Evolutionary conservation across 1,140 invertebrate genomes (phyloP), one percentile per base, ranked within the genome.

Genomic region (Zaprionus vittiger): DNA sequence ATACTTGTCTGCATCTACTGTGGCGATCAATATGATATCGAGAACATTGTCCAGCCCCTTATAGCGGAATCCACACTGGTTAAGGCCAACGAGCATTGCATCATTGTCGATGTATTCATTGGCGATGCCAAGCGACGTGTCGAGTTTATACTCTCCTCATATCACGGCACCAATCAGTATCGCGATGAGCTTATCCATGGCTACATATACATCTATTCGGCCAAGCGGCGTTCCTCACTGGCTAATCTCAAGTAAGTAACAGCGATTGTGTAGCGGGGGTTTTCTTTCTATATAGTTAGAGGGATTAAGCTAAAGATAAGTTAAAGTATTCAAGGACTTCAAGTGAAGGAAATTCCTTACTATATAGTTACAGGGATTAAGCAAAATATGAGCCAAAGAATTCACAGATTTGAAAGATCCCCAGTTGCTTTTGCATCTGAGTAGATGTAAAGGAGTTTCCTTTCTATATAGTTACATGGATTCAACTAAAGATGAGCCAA

Each of bases 1-100:
- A 97, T 99, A 93, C 97, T 99, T 84, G 97, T 99, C 95, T 99
- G 98, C 93, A 96, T 99, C 95, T 98, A 99, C 93, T 99, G 98
- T 94, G 98, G 98, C 52, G 98, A 99, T 94, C 97, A 97, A 15
- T 99, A 97, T 91, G 96, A 96, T 2, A 95, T 98, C 47, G 98
- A 98, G 93, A 96, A 97, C 77, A 96, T 99, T 55, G 94, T 99
- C 17, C 96, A 96, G 38, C 98, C 98, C 2, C 93, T 99, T 66
- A 94, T 99, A 44, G 96, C 96, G 85, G 97, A 99, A 92, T 97
- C 97, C 63, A 96, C 96, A 68, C 97, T 97, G 93, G 96, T 97
- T 91, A 95, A 98, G 64, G 97, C 96, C 68, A 96, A 96, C 7
- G 96, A 98, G 81, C 95, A 97, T 66, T 98, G 97, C 41, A 96